Percentiles rank a stretch among this genome's conserved stretches.
These are phyloP conservation scores for Drosophila burlai DNA, from an alignment of 1,140 invertebrate genomes.

Conservation along the genomic window DNA sequence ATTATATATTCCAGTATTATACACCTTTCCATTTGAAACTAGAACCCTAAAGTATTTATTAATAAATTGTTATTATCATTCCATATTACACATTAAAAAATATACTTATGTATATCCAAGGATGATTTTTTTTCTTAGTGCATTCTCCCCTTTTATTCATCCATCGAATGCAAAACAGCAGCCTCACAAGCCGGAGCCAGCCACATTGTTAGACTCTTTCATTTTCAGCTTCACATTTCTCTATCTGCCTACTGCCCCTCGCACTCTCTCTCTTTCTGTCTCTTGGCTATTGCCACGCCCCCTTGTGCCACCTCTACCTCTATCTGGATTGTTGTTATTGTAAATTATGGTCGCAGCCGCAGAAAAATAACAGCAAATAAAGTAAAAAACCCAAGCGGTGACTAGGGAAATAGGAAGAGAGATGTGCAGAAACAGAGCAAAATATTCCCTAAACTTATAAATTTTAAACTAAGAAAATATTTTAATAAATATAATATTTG, in stretches of 20 bases:
- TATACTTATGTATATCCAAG: background rate
- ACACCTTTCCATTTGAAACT: background rate
- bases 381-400: constrained; percentile 38
- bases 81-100: background rate
- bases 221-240: constrained; percentile 77
- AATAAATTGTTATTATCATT: background rate
- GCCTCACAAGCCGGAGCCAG: constrained; percentile 40
- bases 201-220: constrained; percentile 80
- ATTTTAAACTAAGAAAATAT: background rate
- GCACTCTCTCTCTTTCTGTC: background rate
- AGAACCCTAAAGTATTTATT: background rate
- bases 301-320: constrained; percentile 27
- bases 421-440: constrained; percentile 10
- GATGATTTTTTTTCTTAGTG: background rate
- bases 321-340: constrained; percentile 64
- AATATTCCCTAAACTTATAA: background rate
- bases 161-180: constrained; percentile 46
- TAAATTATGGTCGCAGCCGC: constrained; percentile 76
- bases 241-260: constrained; percentile 47
- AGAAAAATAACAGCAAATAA: constrained; percentile 77
- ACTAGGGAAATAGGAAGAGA: constrained; percentile 35
- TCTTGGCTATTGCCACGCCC: constrained; percentile 11
- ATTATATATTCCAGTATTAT: background rate
- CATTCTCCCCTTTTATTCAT: constrained; percentile 5
- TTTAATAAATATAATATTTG: background rate